Evolutionary conservation across 2,888 invertebrate species (phyloP), one percentile per base, ranked within the genome.

Genomic region (Drosophila lacicola): DNA sequence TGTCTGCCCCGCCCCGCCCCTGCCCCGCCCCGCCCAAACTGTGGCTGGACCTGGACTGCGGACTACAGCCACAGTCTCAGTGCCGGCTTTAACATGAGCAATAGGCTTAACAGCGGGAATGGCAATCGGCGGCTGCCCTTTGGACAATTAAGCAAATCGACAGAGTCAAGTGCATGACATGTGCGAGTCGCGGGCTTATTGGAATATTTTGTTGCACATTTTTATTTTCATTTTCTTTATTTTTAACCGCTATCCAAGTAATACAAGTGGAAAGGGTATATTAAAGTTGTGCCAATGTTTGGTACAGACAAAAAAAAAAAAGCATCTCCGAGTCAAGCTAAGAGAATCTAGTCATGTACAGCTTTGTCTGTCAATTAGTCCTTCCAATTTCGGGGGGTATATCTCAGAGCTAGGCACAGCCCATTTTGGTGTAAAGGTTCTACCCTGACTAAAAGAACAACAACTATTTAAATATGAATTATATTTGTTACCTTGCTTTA

Each of bases 71-170:
- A 44, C 34, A 34, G 10, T 34, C 13, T 34, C 13, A 2, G 0
- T 36, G 3, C 10, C 11, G 4, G 42, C 33, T 33, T 11, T 34
- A 1, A 4, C 33, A 46, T 68, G 53, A 47, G 36, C 47, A 68
- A 64, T 42, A 61, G 51, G 34, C 47, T 67, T 60, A 70, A 34
- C 61, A 63, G 36, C 44, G 54, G 41, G 47, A 75, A 55, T 47
- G 56, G 25, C 55, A 71, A 70, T 82, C 77, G 76, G 44, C 76
- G 70, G 73, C 56, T 74, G 88, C 82, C 83, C 86, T 88, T 83
- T 80, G 78, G 55, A 66, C 82, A 88, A 85, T 83, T 85, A 77
- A 68, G 63, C 54, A 70, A 67, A 68, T 50, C 57, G 54, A 50
- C 53, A 49, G 54, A 69, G 66, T 66, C 70, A 69, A 71, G 70